A percentile compares a stretch with the other conserved stretches of the same genome.
Evolutionary conservation across 1,140 invertebrate species (phyloP).

Genomic region (Bombus fervidus): DNA sequence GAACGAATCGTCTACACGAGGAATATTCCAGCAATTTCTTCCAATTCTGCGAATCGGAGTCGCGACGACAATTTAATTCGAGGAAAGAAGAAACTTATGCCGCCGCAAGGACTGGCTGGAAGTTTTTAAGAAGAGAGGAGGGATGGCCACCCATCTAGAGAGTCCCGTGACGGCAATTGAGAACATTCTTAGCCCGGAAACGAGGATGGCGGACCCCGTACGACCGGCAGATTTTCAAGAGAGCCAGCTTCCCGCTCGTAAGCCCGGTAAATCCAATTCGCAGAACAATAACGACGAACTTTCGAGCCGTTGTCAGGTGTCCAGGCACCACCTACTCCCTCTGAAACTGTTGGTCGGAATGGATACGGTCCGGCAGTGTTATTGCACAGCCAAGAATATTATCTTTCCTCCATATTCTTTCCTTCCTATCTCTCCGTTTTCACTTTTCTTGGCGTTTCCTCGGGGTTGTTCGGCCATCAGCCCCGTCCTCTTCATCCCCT

Average conservation of each 20-base stretch:
- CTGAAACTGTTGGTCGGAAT: constrained; percentile 49
- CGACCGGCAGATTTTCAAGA: constrained; percentile 42
- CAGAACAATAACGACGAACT: constrained; percentile 64
- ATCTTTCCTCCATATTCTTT: constrained; percentile 18
- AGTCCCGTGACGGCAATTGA: constrained; percentile 44
- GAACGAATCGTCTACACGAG: background rate
- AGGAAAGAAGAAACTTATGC: background rate
- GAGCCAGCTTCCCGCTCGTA: constrained; percentile 7
- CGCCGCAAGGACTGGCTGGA: background rate
- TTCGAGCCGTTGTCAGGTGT: constrained; percentile 36
- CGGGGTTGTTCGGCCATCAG: too few species aligned
- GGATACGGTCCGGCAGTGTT: constrained; percentile 35
- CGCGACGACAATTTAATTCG: constrained; percentile 27
- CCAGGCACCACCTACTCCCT: background rate
- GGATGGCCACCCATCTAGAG: background rate
- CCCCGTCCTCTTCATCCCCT: too few species aligned
- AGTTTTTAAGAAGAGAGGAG: background rate
- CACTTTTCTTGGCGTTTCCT: constrained; percentile 26
- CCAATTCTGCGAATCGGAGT: background rate
- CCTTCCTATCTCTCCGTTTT: constrained; percentile 4
- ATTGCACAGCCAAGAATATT: constrained; percentile 41
- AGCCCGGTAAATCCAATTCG: constrained; percentile 62
- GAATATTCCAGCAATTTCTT: constrained; percentile 2
- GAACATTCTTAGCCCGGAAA: constrained; percentile 10
- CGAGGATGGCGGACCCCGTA: constrained; percentile 21